These are phyloP conservation scores for Sebastes vulpes DNA, from an alignment of 2,797 vertebrate genomes.

Conservation along the genomic window DNA sequence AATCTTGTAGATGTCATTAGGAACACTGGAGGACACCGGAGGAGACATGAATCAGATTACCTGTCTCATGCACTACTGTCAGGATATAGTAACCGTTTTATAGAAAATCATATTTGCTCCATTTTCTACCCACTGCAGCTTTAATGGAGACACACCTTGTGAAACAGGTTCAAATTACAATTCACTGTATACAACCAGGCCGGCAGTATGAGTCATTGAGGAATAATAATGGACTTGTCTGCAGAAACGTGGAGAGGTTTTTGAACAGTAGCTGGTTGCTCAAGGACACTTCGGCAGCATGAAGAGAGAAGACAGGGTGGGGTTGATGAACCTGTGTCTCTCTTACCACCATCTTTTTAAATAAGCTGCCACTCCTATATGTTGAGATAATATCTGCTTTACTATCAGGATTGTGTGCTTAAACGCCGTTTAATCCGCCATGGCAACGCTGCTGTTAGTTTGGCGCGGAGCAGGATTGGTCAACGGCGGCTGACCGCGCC, in stretches of 20 bases:
- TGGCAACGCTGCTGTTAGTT: constrained; percentile 65
- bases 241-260: neutral
- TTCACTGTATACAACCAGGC: neutral
- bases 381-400: constrained; percentile 5
- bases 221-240: neutral
- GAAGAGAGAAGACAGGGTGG: neutral
- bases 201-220: neutral
- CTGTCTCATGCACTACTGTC: too few species aligned
- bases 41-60: too few species aligned
- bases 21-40: too few species aligned
- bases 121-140: too few species aligned
- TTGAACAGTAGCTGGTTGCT: constrained; percentile 27
- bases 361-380: constrained; percentile 1
- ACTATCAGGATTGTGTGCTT: neutral
- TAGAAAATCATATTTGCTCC: too few species aligned
- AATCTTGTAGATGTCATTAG: too few species aligned
- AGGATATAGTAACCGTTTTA: too few species aligned
- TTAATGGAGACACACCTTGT: neutral
- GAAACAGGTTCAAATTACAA: neutral
- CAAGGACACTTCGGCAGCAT: constrained; percentile 39
- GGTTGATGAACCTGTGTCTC: neutral
- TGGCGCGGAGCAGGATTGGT: constrained; percentile 81
- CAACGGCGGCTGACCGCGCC: constrained; percentile 85
- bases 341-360: neutral
- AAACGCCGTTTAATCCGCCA: constrained; percentile 51